phyloP scores from a whole-genome alignment of 1,140 invertebrate species.

The Zaprionus ghesquierei region DNA sequence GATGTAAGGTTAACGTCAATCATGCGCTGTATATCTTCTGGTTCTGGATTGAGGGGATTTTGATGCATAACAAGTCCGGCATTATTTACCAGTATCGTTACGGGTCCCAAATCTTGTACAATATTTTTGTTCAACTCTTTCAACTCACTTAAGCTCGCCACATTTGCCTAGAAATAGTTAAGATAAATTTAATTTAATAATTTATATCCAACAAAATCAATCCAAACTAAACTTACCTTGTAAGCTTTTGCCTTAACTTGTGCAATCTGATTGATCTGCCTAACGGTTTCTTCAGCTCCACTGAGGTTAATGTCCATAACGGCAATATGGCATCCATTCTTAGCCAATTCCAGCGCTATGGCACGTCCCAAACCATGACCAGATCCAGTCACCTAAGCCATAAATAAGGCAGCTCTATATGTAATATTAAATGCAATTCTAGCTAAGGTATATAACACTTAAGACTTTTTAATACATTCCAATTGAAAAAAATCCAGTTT shows the following conservation, averaged over 20 bases:
- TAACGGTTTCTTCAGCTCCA: conserved; percentile 51
- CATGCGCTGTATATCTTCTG: conserved; percentile 49
- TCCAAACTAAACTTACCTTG: conserved; percentile 26
- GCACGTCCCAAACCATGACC: conserved; percentile 56
- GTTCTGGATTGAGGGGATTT: conserved; percentile 27
- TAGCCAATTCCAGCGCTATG: conserved; percentile 50
- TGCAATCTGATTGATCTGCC: conserved; percentile 27
- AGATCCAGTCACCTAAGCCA: conserved; percentile 57
- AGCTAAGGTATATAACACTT: too few species aligned
- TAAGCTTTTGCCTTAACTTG: conserved; percentile 48
- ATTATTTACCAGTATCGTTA: conserved; percentile 70
- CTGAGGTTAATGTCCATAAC: conserved; percentile 50
- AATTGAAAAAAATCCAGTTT: background rate
- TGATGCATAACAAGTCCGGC: conserved; percentile 53
- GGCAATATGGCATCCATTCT: conserved; percentile 53
- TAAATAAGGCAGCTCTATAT: background rate
- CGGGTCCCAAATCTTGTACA: conserved; percentile 48
- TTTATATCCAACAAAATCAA: background rate
- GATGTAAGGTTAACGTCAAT: conserved; percentile 60
- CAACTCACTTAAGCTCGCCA: conserved; percentile 35
- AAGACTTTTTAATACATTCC: background rate
- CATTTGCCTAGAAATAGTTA: too few species aligned
- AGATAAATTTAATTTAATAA: too few species aligned
- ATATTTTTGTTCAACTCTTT: conserved; percentile 34
- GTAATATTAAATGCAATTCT: background rate